Evolutionary conservation across 2,888 invertebrate genomes (phyloP).

Genomic region (Yponomeuta evonymella): DNA sequence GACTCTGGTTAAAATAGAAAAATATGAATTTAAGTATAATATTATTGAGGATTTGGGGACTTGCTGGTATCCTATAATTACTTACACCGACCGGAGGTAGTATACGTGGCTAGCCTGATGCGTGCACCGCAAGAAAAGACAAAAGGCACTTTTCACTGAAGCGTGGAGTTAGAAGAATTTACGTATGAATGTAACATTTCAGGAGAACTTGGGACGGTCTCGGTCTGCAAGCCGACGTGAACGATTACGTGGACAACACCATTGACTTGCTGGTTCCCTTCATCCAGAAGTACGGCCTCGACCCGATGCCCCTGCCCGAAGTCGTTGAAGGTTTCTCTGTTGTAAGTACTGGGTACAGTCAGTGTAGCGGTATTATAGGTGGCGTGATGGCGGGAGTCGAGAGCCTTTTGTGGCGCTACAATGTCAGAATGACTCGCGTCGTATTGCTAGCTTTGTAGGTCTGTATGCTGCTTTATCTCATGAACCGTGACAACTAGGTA

Average conservation of each 20-base stretch:
- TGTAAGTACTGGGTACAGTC: conserved; percentile 36
- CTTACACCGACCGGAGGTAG: no score
- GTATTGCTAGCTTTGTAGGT: no score
- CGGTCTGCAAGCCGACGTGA: conserved; percentile 51
- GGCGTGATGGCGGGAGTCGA: no score
- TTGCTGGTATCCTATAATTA: no score
- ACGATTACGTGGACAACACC: conserved; percentile 65
- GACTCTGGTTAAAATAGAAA: not conserved
- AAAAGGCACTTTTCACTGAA: no score
- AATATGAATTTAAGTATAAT: not conserved
- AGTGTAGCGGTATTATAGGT: no score
- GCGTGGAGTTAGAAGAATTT: not conserved
- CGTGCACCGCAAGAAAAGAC: no score
- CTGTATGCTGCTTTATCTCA: no score
- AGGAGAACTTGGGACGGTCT: conserved; percentile 48
- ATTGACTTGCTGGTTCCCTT: conserved; percentile 55
- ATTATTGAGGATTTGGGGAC: not conserved
- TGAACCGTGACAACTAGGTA: no score
- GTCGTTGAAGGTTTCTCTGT: conserved; percentile 63
- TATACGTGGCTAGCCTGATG: no score
- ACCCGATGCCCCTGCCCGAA: conserved; percentile 67
- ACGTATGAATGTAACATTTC: conserved; percentile 9
- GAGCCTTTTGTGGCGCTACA: no score
- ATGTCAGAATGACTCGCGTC: no score
- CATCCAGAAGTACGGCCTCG: conserved; percentile 57